A percentile compares a stretch with the other conserved stretches of the same genome.
Evolutionary conservation across 1,140 invertebrate species (phyloP).

Genomic region (Ctenoplectra terminalis): DNA sequence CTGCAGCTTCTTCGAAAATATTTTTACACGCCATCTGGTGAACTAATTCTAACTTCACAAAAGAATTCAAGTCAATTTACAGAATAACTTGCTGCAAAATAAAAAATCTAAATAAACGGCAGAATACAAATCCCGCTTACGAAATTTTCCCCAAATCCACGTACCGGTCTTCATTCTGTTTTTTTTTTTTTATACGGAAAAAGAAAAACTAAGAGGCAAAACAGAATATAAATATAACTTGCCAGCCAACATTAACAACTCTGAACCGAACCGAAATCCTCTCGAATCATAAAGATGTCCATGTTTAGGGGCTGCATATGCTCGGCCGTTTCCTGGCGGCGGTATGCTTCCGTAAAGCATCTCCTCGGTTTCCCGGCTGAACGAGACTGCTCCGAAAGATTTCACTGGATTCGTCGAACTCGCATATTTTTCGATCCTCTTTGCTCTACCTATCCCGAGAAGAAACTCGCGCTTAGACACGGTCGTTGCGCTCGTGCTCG

Average conservation of each 20-base stretch:
- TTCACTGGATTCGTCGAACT: constrained; percentile 44
- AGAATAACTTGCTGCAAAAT: too few relatives aligned
- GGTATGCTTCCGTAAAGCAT: neutral
- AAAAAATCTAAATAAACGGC: too few relatives aligned
- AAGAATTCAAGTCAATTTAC: too few relatives aligned
- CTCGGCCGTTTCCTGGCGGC: neutral
- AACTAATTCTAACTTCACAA: too few relatives aligned
- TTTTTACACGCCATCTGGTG: too few relatives aligned
- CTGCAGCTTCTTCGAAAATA: too few relatives aligned
- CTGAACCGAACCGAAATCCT: neutral
- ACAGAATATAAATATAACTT: neutral
- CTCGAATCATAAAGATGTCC: constrained; percentile 8
- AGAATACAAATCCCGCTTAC: too few relatives aligned
- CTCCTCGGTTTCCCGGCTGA: constrained; percentile 3
- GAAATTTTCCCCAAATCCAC: too few relatives aligned
- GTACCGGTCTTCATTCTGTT: too few relatives aligned
- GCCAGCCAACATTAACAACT: neutral
- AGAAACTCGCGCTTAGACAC: neutral
- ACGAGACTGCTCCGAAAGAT: constrained; percentile 19
- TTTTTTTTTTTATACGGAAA: too few relatives aligned
- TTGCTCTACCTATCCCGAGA: constrained; percentile 4
- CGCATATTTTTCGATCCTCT: constrained; percentile 35
- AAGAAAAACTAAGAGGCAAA: neutral
- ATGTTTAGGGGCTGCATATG: neutral
- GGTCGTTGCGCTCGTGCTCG: neutral